A percentile compares a stretch with the other conserved stretches of the same genome.
Evolutionary conservation across 2,797 vertebrate genomes (phyloP).

Genomic region (Lagocephalus sceleratus): DNA sequence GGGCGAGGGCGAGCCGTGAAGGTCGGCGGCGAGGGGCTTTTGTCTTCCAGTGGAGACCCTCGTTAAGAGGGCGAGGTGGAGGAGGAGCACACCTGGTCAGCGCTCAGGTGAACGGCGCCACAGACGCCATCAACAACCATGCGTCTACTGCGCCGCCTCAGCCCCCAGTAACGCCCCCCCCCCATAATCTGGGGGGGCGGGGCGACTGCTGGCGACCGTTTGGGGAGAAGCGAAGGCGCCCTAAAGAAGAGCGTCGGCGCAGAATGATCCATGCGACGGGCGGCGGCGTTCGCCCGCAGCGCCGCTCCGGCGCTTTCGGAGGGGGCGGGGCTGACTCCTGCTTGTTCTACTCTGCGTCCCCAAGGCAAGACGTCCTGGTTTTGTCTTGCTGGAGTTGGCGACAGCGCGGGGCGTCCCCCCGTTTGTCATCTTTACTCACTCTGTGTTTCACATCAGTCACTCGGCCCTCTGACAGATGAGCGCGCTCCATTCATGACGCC

Average conservation of each 20-base stretch:
- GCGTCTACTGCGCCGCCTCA: too few species aligned
- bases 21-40: constrained; percentile 2
- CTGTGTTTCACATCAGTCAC: constrained; percentile 38
- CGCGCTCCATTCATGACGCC: constrained; percentile 17
- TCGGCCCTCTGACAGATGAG: constrained; percentile 36
- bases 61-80: too few species aligned
- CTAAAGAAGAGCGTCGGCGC: background rate
- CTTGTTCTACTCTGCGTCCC: constrained; percentile 50
- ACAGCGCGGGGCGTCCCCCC: constrained; percentile 38
- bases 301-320: constrained; percentile 36
- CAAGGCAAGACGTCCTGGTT: constrained; percentile 51
- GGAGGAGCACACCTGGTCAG: too few species aligned
- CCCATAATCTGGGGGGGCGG: too few species aligned
- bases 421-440: constrained; percentile 48
- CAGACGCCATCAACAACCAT: too few species aligned
- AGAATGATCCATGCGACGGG: constrained; percentile 39
- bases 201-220: too few species aligned
- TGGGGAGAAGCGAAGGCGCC: too few species aligned
- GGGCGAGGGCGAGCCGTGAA: constrained; percentile 32
- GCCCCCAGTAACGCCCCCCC: too few species aligned
- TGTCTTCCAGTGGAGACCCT: background rate
- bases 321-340: constrained; percentile 31
- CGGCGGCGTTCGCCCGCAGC: constrained; percentile 47
- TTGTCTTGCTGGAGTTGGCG: constrained; percentile 33
- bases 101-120: constrained; percentile 37